phyloP scores from a whole-genome alignment of 2,888 invertebrate genomes.

The Eupeodes latifasciatus region DNA sequence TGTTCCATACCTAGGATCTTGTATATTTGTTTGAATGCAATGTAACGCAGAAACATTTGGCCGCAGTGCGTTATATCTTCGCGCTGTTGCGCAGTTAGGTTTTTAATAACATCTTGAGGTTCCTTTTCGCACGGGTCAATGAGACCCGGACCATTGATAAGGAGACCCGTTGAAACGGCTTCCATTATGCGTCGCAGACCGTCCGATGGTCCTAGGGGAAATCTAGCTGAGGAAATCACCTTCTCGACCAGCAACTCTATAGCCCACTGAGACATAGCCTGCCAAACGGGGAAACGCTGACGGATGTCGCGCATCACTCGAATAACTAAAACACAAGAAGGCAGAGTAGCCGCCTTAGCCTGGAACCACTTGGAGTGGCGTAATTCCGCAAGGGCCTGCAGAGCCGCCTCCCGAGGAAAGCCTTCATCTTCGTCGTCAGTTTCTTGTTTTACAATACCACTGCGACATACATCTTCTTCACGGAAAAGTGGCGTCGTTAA shows the following conservation, averaged over 20 bases:
- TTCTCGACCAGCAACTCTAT: conserved; percentile 97
- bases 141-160: conserved; percentile 94
- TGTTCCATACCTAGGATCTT: conserved; percentile 96
- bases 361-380: conserved; percentile 99
- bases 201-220: conserved; percentile 93
- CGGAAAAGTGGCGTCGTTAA: conserved; percentile 96
- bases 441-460: conserved; percentile 89
- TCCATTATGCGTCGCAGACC: conserved; percentile 96
- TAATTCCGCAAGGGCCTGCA: conserved; percentile 99
- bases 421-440: conserved; percentile 89
- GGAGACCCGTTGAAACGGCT: conserved; percentile 94
- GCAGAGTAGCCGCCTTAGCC: conserved; percentile 97
- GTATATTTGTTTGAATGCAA: conserved; percentile 97
- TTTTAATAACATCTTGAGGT: conserved; percentile 91
- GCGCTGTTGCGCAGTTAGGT: conserved; percentile 92
- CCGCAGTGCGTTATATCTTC: conserved; percentile 97
- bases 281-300: conserved; percentile 95
- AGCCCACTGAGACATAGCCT: conserved; percentile 95
- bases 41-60: conserved; percentile 94
- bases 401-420: conserved; percentile 99
- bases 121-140: conserved; percentile 98
- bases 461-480: conserved; percentile 88
- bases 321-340: conserved; percentile 97
- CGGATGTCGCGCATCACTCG: conserved; percentile 96
- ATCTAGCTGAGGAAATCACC: conserved; percentile 93